Percentiles rank a stretch among this genome's conserved stretches.
phyloP scores from a whole-genome alignment of 2,888 invertebrate species.

The Drosophila affinis region DNA sequence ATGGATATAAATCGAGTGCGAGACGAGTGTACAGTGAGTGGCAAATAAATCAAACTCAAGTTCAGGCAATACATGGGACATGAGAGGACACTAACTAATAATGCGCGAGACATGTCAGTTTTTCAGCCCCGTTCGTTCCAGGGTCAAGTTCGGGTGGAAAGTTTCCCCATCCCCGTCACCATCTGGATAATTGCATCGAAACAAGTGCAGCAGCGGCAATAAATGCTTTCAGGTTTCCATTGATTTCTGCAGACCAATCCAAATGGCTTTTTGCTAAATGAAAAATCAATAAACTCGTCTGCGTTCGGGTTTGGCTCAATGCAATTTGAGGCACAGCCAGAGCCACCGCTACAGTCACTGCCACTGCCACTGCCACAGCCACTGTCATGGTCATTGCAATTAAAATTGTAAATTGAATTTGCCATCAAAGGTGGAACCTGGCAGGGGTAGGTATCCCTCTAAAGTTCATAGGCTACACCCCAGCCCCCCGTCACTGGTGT shows the following conservation, averaged over 20 bases:
- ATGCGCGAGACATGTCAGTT: conserved; percentile 2
- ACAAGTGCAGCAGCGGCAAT: conserved; percentile 25
- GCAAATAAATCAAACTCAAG: conserved; percentile 48
- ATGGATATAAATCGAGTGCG: conserved; percentile 31
- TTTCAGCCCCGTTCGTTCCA: conserved; percentile 21
- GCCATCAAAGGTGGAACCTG: conserved; percentile 2
- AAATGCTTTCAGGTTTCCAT: conserved; percentile 39
- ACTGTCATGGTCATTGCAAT: conserved; percentile 37
- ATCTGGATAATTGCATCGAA: conserved; percentile 44
- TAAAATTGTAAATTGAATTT: conserved; percentile 50
- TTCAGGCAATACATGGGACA: conserved; percentile 25
- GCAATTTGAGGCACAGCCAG: conserved; percentile 28
- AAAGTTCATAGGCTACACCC: not conserved
- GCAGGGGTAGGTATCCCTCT: not conserved
- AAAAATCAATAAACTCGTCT: conserved; percentile 52
- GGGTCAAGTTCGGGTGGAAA: conserved; percentile 50
- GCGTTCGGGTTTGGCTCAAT: conserved; percentile 33
- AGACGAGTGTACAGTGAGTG: conserved; percentile 22
- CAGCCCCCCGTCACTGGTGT: not conserved
- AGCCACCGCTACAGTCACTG: not conserved
- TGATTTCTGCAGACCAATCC: conserved; percentile 16
- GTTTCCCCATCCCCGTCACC: conserved; percentile 14
- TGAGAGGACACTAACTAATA: conserved; percentile 44
- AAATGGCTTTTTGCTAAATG: conserved; percentile 18
- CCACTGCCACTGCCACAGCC: not conserved